A percentile compares a stretch with the other conserved stretches of the same genome.
These are phyloP conservation scores for Zosterops borbonicus DNA, from an alignment of 2,113 vertebrate species.

Conservation along the genomic window DNA sequence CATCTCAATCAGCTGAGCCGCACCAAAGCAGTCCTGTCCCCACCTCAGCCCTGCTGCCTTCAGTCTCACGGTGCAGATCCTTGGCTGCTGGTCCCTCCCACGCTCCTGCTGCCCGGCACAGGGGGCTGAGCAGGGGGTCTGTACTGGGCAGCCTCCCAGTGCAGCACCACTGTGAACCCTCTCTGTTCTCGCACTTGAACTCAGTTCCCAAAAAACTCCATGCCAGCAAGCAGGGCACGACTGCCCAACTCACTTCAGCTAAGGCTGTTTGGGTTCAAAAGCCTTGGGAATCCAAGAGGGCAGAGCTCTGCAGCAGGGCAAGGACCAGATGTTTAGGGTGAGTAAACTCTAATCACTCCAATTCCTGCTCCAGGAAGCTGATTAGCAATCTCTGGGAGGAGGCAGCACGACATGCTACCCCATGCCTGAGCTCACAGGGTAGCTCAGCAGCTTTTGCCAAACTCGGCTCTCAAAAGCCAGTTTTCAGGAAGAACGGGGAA, in stretches of 20 bases:
- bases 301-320: neutral
- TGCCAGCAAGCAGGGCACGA: neutral
- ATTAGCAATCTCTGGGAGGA: neutral
- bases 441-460: neutral
- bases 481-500: neutral
- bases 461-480: neutral
- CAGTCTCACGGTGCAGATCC: neutral
- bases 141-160: rapidly evolving
- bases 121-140: neutral
- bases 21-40: neutral
- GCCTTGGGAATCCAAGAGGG: neutral
- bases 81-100: neutral
- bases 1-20: neutral
- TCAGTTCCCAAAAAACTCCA: neutral
- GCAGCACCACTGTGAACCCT: neutral
- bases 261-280: neutral
- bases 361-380: slow-evolving; percentile 3
- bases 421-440: neutral
- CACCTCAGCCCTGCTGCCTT: neutral
- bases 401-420: neutral
- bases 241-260: neutral
- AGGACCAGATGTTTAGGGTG: neutral
- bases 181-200: neutral
- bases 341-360: neutral
- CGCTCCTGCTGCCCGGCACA: neutral